phyloP scores from a whole-genome alignment of 2,797 vertebrate species.

The Coranthus polyacanthus region DNA sequence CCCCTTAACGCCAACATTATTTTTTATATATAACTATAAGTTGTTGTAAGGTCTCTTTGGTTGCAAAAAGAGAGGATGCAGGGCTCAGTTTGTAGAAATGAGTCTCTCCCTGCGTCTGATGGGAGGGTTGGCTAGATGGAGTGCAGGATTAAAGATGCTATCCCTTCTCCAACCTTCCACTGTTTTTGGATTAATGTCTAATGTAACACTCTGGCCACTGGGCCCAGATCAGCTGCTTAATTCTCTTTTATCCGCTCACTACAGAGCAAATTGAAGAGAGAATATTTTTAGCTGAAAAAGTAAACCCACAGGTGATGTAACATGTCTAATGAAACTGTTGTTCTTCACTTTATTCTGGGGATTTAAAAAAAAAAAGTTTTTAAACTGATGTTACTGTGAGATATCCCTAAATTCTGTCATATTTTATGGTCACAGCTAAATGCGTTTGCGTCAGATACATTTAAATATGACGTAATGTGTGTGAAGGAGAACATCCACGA shows the following conservation, averaged over 20 bases:
- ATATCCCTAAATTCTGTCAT: not conserved
- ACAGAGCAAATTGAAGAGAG: slow-evolving; percentile 75
- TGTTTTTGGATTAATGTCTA: slow-evolving; percentile 88
- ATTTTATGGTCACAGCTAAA: too few relatives aligned
- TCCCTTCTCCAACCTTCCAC: slow-evolving; percentile 77
- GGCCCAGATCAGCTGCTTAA: slow-evolving; percentile 83
- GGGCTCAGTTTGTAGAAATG: slow-evolving; percentile 17
- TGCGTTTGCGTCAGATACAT: not conserved
- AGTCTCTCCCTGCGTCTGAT: slow-evolving; percentile 22
- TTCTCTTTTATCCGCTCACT: slow-evolving; percentile 79
- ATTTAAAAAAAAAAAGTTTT: too few relatives aligned
- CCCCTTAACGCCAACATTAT: not conserved
- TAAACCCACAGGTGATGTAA: slow-evolving; percentile 63
- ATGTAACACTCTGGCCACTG: slow-evolving; percentile 85
- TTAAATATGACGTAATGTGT: too few relatives aligned
- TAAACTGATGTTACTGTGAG: not conserved
- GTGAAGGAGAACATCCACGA: not conserved
- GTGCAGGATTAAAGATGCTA: slow-evolving; percentile 79
- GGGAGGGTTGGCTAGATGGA: slow-evolving; percentile 40
- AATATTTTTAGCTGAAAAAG: slow-evolving; percentile 70
- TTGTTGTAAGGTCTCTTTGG: not conserved
- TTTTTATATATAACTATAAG: too few relatives aligned
- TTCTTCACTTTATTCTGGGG: not conserved
- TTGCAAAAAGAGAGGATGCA: not conserved
- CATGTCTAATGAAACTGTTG: slow-evolving; percentile 46